These are phyloP conservation scores for Philonicus albiceps DNA, from an alignment of 2,888 invertebrate genomes.

Conservation along the genomic window DNA sequence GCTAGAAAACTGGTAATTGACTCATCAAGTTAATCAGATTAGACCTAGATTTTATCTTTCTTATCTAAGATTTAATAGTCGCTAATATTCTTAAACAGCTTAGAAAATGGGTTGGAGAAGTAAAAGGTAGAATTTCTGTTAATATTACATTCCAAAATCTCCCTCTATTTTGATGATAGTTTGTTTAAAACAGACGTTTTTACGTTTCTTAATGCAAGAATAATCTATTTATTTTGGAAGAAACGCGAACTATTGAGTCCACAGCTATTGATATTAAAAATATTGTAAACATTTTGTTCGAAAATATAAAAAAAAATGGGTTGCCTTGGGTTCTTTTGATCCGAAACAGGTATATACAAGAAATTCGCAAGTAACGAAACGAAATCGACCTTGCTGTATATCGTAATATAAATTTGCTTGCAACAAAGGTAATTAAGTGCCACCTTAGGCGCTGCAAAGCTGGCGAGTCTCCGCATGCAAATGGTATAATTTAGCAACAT, in stretches of 20 bases:
- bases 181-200: not conserved
- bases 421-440: not conserved
- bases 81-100: not conserved
- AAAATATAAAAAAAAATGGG: not conserved
- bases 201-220: too few species aligned
- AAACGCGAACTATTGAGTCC: not conserved
- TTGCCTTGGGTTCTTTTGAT: not conserved
- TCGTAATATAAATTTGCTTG: not conserved
- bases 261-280: not conserved
- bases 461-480: not conserved
- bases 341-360: not conserved
- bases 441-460: not conserved
- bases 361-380: not conserved
- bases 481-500: not conserved
- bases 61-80: not conserved
- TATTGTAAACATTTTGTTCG: not conserved
- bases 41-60: not conserved
- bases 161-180: not conserved
- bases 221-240: not conserved
- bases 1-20: not conserved
- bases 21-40: not conserved
- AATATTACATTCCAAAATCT: not conserved
- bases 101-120: not conserved
- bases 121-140: not conserved
- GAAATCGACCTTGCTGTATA: not conserved